Evolutionary conservation across 2,797 vertebrate genomes (phyloP).

Genomic region (Macropus fuliginosus): DNA sequence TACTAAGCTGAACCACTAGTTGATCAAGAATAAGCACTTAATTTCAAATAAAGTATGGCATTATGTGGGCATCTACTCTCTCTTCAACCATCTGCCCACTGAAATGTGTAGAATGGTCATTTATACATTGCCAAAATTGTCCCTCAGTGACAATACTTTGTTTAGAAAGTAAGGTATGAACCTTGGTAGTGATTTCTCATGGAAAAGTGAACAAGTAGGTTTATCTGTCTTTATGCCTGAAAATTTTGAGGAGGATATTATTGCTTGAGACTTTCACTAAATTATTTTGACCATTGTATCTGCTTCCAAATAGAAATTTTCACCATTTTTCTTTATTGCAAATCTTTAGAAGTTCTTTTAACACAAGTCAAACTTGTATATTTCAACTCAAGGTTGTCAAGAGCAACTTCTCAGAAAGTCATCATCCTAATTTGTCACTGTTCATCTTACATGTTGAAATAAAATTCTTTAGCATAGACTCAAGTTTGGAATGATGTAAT

Average conservation of each 20-base stretch:
- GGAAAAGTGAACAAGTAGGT: not conserved
- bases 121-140: not conserved
- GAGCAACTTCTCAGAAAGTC: not conserved
- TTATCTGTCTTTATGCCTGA: not conserved
- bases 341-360: not conserved
- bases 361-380: not conserved
- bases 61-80: not conserved
- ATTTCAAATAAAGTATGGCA: not conserved
- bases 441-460: not conserved
- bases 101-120: not conserved
- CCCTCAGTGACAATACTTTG: not conserved
- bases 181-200: not conserved
- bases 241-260: not conserved
- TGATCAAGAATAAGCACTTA: not conserved
- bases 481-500: not conserved
- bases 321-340: not conserved
- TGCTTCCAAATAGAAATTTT: not conserved
- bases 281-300: not conserved
- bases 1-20: not conserved
- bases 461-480: not conserved
- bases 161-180: not conserved
- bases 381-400: not conserved
- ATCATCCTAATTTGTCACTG: not conserved
- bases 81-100: not conserved
- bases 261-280: not conserved